Evolutionary conservation across 2,113 vertebrate genomes (phyloP), one percentile per base, ranked within the genome.

Genomic region (Aix galericulata): DNA sequence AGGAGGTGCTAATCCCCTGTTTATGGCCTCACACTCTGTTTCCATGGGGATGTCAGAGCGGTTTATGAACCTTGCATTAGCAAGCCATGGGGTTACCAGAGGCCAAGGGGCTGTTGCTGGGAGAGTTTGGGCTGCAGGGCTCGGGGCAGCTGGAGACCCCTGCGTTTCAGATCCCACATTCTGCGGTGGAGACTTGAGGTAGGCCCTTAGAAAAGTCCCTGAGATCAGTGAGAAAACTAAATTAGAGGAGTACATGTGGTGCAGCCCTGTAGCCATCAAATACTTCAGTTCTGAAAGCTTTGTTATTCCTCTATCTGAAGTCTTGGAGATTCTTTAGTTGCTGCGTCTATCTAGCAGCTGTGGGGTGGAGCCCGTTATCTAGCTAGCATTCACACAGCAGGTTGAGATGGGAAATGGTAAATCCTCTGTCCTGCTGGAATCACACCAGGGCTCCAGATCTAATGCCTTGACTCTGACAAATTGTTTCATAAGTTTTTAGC

Each of bases 21-120:
- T 96, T 96, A 96, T 98, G 97, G 97, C 96, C 96, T 97, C 95
- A 95, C 94, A 83, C 91, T 92, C 67, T 74, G 94, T 98, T 98
- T 96, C 97, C 95, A 95, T 98, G 95, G 97, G 79, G 83, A 97
- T 97, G 96, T 97, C 95, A 95, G 95, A 97, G 79, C 55, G 0
- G 74, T 97, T 96, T 84, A 95, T 38, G 89, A 96, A 95, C 94
- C 86, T 96, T 56, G 21, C 80, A 95, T 97, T 96, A 96, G 94
- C 82, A 78, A 95, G 89, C 90, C 4, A 0, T 75, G 87, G 82
- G 96, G 96, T 98, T 98, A 97, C 93, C 92, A 97, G 86, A 97
- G 97, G 97, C 87, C 97, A 95, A 84, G 89, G 82, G 67, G 79
- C 95, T 91, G 85, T 92, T 52, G 56, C 82, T 98, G 89, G 89